phyloP scores from a whole-genome alignment of 2,888 invertebrate genomes.

The Heteropelma amictum region DNA sequence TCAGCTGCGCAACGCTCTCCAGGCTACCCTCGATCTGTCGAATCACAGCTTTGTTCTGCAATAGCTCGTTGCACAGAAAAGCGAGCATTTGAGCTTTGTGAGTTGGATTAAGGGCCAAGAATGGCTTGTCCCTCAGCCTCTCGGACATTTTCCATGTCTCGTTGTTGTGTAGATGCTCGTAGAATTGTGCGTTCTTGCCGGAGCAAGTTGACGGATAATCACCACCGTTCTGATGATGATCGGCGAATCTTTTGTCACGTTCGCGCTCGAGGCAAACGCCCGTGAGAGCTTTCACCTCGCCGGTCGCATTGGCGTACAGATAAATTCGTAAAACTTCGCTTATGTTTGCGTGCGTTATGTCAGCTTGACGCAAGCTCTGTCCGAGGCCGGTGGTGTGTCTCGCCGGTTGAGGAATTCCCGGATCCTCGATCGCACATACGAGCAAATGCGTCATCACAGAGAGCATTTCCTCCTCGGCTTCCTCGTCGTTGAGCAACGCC shows the following conservation, averaged over 20 bases:
- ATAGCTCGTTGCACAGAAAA: conserved; percentile 95
- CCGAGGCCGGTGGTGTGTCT: conserved; percentile 93
- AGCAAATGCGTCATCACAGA: conserved; percentile 93
- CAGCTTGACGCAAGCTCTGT: conserved; percentile 92
- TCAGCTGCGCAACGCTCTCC: conserved; percentile 91
- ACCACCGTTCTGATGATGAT: conserved; percentile 88
- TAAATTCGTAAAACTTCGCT: conserved; percentile 96
- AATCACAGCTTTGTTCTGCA: conserved; percentile 94
- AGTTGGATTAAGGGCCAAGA: conserved; percentile 90
- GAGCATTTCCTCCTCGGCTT: conserved; percentile 90
- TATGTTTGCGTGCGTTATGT: conserved; percentile 93
- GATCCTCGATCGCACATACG: conserved; percentile 96
- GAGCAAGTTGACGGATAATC: conserved; percentile 84
- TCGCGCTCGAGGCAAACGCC: conserved; percentile 91
- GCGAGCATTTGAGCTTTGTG: conserved; percentile 93
- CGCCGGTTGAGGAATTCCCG: conserved; percentile 93
- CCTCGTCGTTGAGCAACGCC: conserved; percentile 89
- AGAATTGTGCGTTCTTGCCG: conserved; percentile 89
- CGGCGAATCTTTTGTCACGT: conserved; percentile 88
- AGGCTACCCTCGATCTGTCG: conserved; percentile 93
- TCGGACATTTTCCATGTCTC: conserved; percentile 89
- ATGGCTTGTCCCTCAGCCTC: conserved; percentile 89
- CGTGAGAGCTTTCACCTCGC: conserved; percentile 89
- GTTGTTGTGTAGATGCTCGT: conserved; percentile 87
- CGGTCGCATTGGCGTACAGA: conserved; percentile 92